Evolutionary conservation across 2,888 invertebrate species (phyloP).

Genomic region (Hyalella azteca): DNA sequence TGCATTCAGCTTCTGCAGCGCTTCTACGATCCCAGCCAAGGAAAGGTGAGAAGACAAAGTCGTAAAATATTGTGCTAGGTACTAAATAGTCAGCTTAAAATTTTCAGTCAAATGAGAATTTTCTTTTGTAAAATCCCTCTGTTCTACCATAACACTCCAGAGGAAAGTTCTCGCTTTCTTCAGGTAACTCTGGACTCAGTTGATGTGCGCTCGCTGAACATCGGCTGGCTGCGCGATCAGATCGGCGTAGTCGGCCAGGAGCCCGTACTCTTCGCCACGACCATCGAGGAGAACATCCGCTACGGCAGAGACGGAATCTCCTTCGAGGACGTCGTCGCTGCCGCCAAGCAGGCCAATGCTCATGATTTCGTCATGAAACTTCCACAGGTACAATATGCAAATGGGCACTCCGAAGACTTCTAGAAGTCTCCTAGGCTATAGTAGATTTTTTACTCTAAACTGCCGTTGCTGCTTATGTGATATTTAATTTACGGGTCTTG

Average conservation of each 20-base stretch:
- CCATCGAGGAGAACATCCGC: slow-evolving; percentile 87
- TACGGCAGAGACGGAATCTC: slow-evolving; percentile 71
- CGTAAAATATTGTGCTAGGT: no score
- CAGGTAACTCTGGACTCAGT: slow-evolving; percentile 69
- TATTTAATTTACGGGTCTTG: no score
- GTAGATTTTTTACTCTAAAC: no score
- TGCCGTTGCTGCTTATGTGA: no score
- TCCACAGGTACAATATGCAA: slow-evolving; percentile 70
- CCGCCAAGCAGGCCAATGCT: slow-evolving; percentile 77
- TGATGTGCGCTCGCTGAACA: slow-evolving; percentile 73
- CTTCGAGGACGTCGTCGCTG: slow-evolving; percentile 72
- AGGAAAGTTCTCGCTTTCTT: no score
- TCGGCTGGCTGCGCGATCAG: slow-evolving; percentile 74
- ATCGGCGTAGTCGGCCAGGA: slow-evolving; percentile 93
- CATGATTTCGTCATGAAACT: slow-evolving; percentile 77
- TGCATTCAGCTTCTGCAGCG: slow-evolving; percentile 66
- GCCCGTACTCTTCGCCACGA: slow-evolving; percentile 85
- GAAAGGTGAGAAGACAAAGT: slow-evolving; percentile 69
- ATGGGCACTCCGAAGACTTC: no score
- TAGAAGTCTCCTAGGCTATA: no score
- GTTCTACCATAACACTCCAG: no score
- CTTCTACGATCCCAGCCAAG: slow-evolving; percentile 67
- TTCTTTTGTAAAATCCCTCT: no score
- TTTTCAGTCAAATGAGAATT: no score
- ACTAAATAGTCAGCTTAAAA: no score